Evolutionary conservation across 1,140 invertebrate species (phyloP).

Genomic region (Hermetia illucens): DNA sequence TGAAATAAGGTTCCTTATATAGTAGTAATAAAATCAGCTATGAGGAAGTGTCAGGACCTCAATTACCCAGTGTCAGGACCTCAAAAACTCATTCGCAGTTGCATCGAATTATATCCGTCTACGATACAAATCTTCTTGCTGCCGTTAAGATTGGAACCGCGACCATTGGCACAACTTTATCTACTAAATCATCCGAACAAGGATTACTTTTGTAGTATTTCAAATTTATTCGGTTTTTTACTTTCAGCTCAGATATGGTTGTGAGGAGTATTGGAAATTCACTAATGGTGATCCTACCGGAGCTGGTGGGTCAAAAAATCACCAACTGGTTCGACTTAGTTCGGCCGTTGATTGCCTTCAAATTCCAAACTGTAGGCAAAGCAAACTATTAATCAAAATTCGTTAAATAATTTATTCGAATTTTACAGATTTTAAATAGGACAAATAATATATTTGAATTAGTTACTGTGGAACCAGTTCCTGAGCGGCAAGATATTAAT

Average conservation of each 20-base stretch:
- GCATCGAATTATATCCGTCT: too few species aligned
- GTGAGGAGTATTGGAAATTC: slow-evolving; percentile 83
- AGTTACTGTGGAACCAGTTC: slow-evolving; percentile 69
- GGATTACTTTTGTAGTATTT: too few species aligned
- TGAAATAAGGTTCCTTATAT: too few species aligned
- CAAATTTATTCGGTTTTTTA: slow-evolving; percentile 34
- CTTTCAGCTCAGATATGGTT: slow-evolving; percentile 70
- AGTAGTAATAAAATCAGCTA: too few species aligned
- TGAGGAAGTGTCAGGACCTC: too few species aligned
- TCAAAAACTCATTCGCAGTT: too few species aligned
- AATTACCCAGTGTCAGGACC: too few species aligned
- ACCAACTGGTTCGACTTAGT: slow-evolving; percentile 82
- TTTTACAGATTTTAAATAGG: slow-evolving; percentile 68
- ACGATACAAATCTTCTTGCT: too few species aligned
- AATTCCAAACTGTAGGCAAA: slow-evolving; percentile 79
- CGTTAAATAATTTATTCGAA: slow-evolving; percentile 1
- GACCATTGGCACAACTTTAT: too few species aligned
- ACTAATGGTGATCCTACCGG: slow-evolving; percentile 77
- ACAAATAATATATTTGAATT: slow-evolving; percentile 94
- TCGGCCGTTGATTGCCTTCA: slow-evolving; percentile 82
- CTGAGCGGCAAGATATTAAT: slow-evolving; percentile 43
- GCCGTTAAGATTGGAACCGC: too few species aligned
- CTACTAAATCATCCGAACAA: too few species aligned
- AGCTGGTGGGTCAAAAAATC: slow-evolving; percentile 75
- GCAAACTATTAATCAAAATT: background rate